Evolutionary conservation across 37 sponge, comb jelly and placozoan genomes (phyloP).

Genomic region (Petrosia ficiformis): DNA sequence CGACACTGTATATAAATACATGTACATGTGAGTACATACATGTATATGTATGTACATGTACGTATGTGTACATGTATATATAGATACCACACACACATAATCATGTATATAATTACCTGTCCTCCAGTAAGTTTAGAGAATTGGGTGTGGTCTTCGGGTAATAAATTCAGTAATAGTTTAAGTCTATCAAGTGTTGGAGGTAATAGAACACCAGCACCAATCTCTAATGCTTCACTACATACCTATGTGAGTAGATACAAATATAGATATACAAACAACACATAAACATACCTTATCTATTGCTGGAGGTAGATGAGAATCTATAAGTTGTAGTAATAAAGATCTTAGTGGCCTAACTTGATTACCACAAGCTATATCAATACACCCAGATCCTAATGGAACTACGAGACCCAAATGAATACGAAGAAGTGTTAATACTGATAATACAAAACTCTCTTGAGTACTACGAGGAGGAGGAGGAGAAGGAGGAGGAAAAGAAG

Average conservation of each 20-base stretch:
- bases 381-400: constrained; percentile 39
- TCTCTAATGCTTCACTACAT: constrained; percentile 53
- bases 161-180: constrained; percentile 53
- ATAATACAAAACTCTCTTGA: constrained; percentile 33
- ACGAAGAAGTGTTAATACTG: constrained; percentile 32
- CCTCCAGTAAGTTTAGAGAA: constrained; percentile 69
- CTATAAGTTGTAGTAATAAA: constrained; percentile 70
- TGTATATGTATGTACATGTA: neutral
- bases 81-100: too few relatives aligned
- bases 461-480: neutral
- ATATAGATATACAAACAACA: neutral
- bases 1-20: constrained; percentile 38
- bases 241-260: constrained; percentile 30
- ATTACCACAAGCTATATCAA: constrained; percentile 50
- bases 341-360: constrained; percentile 61
- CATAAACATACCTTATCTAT: constrained; percentile 37
- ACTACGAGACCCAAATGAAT: constrained; percentile 44
- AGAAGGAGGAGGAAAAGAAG: neutral
- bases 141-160: constrained; percentile 53
- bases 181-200: constrained; percentile 80
- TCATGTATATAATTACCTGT: constrained; percentile 79
- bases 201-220: constrained; percentile 69
- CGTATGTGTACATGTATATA: too few relatives aligned
- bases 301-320: constrained; percentile 45
- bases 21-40: neutral